Base-by-base conservation (phyloP, 2,888 invertebrate genomes). In the Danaus chrysippus region DNA sequence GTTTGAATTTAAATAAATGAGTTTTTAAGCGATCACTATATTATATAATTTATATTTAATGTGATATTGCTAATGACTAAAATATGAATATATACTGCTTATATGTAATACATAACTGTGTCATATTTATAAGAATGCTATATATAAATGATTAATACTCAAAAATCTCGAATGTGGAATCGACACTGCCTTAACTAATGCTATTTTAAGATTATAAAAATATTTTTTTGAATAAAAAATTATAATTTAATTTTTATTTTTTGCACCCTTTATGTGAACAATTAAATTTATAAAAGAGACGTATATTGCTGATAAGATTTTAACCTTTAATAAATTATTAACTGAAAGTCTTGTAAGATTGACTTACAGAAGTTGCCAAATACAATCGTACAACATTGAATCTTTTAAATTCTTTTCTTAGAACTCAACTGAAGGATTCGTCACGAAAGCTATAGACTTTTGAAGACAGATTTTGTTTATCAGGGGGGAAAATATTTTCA, bases 131-230 rank as follows among this genome's bases (percentile, higher is more conserved):
- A 34, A 2, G 23, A 34, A 3, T 34, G 2, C 2, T 70, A 74
- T 77, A 68, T 74, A 73, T 74, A 72, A 75, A 76, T 71, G 73
- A 72, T 68, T 78, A 88, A 90, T 90, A 90, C 90, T 90, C 89
- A 89, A 81, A 78, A 77, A 76, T 65, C 66, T 73, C 73, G 74
- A 74, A 82, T 74, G 76, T 73, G 72, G 71, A 80, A 80, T 76
- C 79, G 81, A 79, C 89, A 90, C 89, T 90, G 89, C 90, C 90
- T 80, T 80, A 80, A 86, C 84, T 86, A 86, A 87, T 86, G 78
- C 66, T 83, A 82, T 63, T 73, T 71, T 80, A 79, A 77, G 78
- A 75, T 79, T 81, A 69, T 84, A 85, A 83, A 84, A 74, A 76
- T 75, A 77, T 80, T 77, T 81, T 81, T 75, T 76, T 67, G 75